Percentiles rank a stretch among this genome's conserved stretches.
Conservation (phyloP, 2,113 vertebrate species). For the Ptilonorhynchus violaceus region DNA sequence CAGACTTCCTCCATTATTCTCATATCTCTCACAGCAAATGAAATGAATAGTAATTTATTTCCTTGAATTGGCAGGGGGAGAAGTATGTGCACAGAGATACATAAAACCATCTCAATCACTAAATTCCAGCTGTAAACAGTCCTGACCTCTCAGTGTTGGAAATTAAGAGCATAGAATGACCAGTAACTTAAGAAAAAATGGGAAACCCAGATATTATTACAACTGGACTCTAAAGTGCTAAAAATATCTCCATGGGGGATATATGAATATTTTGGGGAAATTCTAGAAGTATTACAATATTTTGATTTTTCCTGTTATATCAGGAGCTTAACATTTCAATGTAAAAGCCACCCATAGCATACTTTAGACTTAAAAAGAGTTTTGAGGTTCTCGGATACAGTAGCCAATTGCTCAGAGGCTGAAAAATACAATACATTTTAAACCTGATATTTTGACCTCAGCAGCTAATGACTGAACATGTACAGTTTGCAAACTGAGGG, state of each 20-base stretch:
- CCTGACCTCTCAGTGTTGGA: background rate
- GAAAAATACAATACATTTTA: background rate
- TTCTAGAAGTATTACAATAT: background rate
- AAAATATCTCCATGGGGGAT: background rate
- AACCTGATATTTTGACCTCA: background rate
- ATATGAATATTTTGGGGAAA: background rate
- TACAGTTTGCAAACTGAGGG: background rate
- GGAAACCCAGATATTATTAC: background rate
- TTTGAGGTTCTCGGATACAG: background rate
- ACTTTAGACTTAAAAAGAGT: background rate
- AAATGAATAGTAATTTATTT: background rate
- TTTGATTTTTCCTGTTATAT: background rate
- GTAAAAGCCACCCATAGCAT: background rate
- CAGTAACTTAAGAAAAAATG: background rate
- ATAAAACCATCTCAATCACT: background rate
- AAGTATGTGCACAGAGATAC: background rate
- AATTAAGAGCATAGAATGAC: background rate
- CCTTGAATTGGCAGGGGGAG: background rate
- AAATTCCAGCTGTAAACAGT: background rate
- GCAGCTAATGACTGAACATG: background rate
- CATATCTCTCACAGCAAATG: background rate
- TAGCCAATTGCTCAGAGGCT: background rate
- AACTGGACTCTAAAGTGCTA: background rate
- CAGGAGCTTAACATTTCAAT: background rate
- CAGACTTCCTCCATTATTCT: background rate